These are phyloP conservation scores for Acheta domesticus DNA, from an alignment of 2,888 invertebrate genomes.

Conservation along the genomic window DNA sequence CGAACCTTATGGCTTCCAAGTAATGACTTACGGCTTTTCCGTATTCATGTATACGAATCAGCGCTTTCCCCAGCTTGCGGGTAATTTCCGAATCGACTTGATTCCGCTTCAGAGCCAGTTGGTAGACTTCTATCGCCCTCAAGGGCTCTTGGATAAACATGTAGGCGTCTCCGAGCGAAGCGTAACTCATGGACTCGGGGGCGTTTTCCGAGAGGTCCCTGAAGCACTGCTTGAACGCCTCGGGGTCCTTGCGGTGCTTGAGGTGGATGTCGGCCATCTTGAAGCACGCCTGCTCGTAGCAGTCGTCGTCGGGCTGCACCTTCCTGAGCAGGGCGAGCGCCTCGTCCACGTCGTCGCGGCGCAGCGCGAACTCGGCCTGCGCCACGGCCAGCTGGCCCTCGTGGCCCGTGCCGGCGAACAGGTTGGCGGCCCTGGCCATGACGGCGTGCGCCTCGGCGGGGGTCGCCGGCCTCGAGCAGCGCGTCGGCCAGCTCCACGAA, in stretches of 20 bases:
- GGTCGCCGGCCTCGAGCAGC: slow-evolving; percentile 57
- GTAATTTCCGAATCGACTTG: slow-evolving; percentile 72
- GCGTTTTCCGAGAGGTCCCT: slow-evolving; percentile 71
- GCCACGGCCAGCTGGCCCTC: slow-evolving; percentile 80
- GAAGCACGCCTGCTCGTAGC: slow-evolving; percentile 60
- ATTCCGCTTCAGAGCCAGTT: slow-evolving; percentile 76
- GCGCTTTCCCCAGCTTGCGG: slow-evolving; percentile 83
- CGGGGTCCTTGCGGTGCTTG: slow-evolving; percentile 78
- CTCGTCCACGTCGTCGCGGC: slow-evolving; percentile 74
- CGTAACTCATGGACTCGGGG: slow-evolving; percentile 69
- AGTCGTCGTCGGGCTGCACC: slow-evolving; percentile 75
- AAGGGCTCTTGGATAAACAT: slow-evolving; percentile 78
- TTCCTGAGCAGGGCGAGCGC: slow-evolving; percentile 76
- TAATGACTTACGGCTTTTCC: slow-evolving; percentile 89
- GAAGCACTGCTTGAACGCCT: slow-evolving; percentile 83
- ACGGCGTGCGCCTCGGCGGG: slow-evolving; percentile 73
- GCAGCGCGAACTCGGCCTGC: slow-evolving; percentile 79
- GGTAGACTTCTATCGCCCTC: slow-evolving; percentile 79
- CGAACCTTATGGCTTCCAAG: slow-evolving; percentile 71
- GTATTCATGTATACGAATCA: slow-evolving; percentile 61
- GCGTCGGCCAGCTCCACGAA: slow-evolving; percentile 82
- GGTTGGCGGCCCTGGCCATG: slow-evolving; percentile 62
- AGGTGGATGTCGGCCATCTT: slow-evolving; percentile 85
- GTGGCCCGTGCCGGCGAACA: slow-evolving; percentile 72
- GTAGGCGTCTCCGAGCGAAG: slow-evolving; percentile 92